Evolutionary conservation across 2,888 invertebrate species (phyloP).

Genomic region (Pammene aurita): DNA sequence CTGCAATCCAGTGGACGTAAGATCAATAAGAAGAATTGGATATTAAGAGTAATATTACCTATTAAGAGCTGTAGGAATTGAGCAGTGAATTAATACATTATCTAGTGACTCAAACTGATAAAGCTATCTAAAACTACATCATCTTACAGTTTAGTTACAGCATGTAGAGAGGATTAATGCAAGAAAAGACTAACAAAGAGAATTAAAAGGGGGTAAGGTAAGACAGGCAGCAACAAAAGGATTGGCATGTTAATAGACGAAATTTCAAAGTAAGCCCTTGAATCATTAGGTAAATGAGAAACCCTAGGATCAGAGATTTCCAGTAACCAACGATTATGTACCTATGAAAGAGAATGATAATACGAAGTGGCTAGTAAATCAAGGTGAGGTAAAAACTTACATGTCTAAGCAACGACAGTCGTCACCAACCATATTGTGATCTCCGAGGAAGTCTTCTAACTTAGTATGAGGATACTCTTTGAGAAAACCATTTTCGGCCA

Average conservation of each 20-base stretch:
- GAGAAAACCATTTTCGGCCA: conserved; percentile 56
- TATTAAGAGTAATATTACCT: neutral
- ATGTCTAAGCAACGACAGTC: conserved; percentile 57
- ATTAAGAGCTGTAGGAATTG: too few species aligned
- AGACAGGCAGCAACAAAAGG: neutral
- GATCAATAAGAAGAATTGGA: neutral
- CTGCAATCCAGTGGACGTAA: neutral
- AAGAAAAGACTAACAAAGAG: neutral
- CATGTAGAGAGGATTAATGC: too few species aligned
- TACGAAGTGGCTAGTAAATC: neutral
- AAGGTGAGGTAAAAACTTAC: conserved; percentile 50
- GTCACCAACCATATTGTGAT: conserved; percentile 68
- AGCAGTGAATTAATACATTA: too few species aligned
- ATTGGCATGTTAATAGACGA: too few species aligned
- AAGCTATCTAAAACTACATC: too few species aligned
- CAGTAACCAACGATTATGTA: too few species aligned
- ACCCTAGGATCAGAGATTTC: too few species aligned
- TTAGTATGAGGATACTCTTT: conserved; percentile 58
- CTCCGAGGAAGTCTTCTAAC: conserved; percentile 64
- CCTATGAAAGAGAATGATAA: too few species aligned
- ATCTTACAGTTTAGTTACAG: too few species aligned
- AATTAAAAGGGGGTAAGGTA: neutral
- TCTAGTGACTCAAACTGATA: too few species aligned
- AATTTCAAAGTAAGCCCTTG: too few species aligned
- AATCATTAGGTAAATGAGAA: too few species aligned